Conservation (phyloP, 2,888 invertebrate genomes). For the Archaeoteleia sp. region DNA sequence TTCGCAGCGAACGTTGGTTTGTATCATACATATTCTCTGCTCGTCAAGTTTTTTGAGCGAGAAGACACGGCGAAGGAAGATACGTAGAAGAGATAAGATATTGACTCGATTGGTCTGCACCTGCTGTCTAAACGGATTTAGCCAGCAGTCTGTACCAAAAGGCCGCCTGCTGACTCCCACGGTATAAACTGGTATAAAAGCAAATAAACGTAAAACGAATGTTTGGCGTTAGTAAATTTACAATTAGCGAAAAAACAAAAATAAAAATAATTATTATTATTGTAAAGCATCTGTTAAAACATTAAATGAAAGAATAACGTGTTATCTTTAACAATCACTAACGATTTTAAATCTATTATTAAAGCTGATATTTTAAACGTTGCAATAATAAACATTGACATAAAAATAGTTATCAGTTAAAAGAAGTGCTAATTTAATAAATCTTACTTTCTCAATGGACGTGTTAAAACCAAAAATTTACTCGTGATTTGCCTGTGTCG, state of each 20-base stretch:
- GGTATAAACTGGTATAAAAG: slow-evolving; percentile 15
- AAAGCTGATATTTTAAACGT: too few species aligned
- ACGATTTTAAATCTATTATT: too few species aligned
- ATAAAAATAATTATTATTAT: too few species aligned
- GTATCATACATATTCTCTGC: slow-evolving; percentile 11
- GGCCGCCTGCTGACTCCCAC: slow-evolving; percentile 28
- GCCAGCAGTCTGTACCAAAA: slow-evolving; percentile 19
- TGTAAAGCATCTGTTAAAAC: too few species aligned
- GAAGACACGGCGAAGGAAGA: background rate
- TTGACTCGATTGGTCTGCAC: slow-evolving; percentile 32
- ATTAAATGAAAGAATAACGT: too few species aligned
- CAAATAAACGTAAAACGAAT: slow-evolving; percentile 24
- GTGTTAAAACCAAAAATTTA: too few species aligned
- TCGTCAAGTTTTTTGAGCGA: slow-evolving; percentile 12
- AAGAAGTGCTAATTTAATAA: too few species aligned
- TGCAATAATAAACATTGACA: too few species aligned
- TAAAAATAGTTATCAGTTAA: too few species aligned
- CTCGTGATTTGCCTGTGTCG: background rate
- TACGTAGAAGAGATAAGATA: slow-evolving; percentile 32
- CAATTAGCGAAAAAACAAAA: slow-evolving; percentile 1
- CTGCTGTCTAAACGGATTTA: slow-evolving; percentile 37
- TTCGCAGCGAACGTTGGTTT: slow-evolving; percentile 10
- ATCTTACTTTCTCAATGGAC: too few species aligned
- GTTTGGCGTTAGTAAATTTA: slow-evolving; percentile 16
- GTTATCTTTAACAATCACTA: too few species aligned